These are phyloP conservation scores for Papilio elwesi DNA, from an alignment of 2,888 invertebrate species.

Conservation along the genomic window DNA sequence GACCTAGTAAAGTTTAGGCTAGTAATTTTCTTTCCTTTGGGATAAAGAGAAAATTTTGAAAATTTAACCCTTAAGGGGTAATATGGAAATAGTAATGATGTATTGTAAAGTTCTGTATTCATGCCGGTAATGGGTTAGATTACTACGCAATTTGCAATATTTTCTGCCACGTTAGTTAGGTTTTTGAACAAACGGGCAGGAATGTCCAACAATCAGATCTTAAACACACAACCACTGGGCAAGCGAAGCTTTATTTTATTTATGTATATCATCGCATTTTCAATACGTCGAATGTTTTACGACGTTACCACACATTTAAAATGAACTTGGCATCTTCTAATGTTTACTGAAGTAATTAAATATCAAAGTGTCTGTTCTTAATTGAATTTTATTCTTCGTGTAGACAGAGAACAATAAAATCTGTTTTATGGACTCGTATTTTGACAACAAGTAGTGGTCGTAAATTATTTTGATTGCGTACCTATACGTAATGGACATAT, in stretches of 20 bases:
- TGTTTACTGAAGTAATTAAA: conserved; percentile 3
- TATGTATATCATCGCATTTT: neutral
- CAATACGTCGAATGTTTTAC: conserved; percentile 3
- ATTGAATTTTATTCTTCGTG: conserved; percentile 17
- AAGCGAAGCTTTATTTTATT: neutral
- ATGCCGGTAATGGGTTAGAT: too few species aligned
- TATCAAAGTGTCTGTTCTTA: conserved; percentile 10
- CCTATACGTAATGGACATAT: neutral
- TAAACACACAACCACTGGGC: neutral
- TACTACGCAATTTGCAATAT: too few species aligned
- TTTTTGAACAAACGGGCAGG: neutral
- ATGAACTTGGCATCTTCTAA: conserved; percentile 7
- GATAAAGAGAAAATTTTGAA: too few species aligned
- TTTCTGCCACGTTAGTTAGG: too few species aligned
- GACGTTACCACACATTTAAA: conserved; percentile 11
- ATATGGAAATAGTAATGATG: too few species aligned
- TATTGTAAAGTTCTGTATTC: too few species aligned
- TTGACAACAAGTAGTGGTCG: conserved; percentile 1
- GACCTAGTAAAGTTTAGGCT: too few species aligned
- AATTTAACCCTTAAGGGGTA: too few species aligned
- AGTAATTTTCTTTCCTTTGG: too few species aligned
- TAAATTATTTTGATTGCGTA: conserved; percentile 3
- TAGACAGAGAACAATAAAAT: conserved; percentile 6
- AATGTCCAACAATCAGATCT: too few species aligned
- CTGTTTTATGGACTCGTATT: conserved; percentile 1